phyloP scores from a whole-genome alignment of 2,888 invertebrate species.

The Seira ritae region DNA sequence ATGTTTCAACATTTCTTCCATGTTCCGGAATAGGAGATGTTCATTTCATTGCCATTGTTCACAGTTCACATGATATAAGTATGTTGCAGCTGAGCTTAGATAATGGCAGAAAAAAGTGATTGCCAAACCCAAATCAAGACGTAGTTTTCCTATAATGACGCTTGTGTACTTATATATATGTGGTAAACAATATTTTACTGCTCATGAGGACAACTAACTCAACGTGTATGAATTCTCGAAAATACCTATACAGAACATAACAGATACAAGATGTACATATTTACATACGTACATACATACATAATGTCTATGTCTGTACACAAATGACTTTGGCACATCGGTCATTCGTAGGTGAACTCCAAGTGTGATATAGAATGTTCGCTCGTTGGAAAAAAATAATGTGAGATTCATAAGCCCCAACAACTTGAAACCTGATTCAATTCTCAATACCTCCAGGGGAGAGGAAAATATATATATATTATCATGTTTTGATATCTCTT shows the following conservation, averaged over 20 bases:
- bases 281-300: too few relatives aligned
- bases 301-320: too few relatives aligned
- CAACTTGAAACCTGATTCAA: conserved; percentile 32
- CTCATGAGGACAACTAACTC: too few relatives aligned
- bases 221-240: too few relatives aligned
- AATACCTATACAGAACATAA: too few relatives aligned
- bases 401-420: neutral
- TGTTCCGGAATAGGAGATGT: neutral
- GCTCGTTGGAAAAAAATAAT: neutral
- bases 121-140: neutral
- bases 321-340: conserved; percentile 11
- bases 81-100: neutral
- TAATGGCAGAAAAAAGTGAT: neutral
- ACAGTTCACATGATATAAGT: neutral
- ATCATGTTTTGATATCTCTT: too few relatives aligned
- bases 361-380: neutral
- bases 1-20: neutral
- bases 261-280: too few relatives aligned
- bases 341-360: conserved; percentile 1
- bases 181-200: too few relatives aligned
- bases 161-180: neutral
- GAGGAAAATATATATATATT: neutral
- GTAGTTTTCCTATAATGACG: neutral
- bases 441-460: conserved; percentile 33
- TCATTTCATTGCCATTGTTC: too few relatives aligned